Evolutionary conservation across 2,113 vertebrate species (phyloP), one percentile per base, ranked within the genome.

Genomic region (Antennarius striatus): DNA sequence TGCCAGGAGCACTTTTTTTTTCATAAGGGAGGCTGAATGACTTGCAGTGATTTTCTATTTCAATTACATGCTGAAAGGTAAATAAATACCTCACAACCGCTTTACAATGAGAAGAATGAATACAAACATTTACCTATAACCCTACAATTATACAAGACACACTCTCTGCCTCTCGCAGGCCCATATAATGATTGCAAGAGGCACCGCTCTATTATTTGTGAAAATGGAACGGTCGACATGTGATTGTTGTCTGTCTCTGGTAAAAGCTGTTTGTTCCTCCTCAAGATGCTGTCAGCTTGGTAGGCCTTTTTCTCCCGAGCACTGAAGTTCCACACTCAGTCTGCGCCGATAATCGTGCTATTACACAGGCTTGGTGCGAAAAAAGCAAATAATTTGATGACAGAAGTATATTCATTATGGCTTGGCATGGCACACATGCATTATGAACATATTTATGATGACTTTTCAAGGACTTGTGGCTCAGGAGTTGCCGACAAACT

Each of bases 11-110:
- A 57, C 36, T 62, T 67, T 63, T 66, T 57, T 53, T 61, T 69
- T 57, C 3, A 12, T 43, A 10, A 71, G 73, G 10, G 11, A 71
- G 73, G 10, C 47, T n/a, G 28, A 82, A 69, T 65, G 82, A 88
- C 85, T 84, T 77, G 58, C 64, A 86, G 82, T 45, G 71, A 90
- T 91, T 92, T 90, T 88, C 56, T 83, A 85, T 89, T 87, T 83
- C 89, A 91, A 90, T 90, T 85, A 89, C 74, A 71, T 17, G 63
- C 83, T 74, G 75, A 86, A 90, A 86, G 70, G 82, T 86, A 84
- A 91, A 91, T 90, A 88, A 79, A 80, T 86, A 76, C 80, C 75
- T 77, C 73, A 48, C 76, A 72, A 75, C 72, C 66, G 42, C 89
- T 71, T 82, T 68, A 82, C 67, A 85, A 85, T 80, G 54, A 82